A percentile compares a stretch with the other conserved stretches of the same genome.
These are phyloP conservation scores for Hypolimnas misippus DNA, from an alignment of 2,888 invertebrate genomes.

Conservation along the genomic window DNA sequence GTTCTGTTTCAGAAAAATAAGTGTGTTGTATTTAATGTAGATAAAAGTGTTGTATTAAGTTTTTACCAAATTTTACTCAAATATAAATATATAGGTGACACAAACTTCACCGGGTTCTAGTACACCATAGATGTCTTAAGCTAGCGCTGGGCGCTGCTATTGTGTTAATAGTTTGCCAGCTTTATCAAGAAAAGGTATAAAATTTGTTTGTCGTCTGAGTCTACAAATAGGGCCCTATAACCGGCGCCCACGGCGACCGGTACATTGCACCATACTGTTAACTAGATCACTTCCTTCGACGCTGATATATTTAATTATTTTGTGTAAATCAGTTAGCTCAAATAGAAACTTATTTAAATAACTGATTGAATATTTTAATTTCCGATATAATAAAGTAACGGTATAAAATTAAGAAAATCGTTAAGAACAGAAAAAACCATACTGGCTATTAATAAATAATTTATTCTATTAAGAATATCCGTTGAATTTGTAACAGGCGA, in stretches of 20 bases:
- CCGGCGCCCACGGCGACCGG: constrained; percentile 28
- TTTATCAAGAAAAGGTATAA: constrained; percentile 25
- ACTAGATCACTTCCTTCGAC: constrained; percentile 36
- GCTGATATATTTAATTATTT: constrained; percentile 30
- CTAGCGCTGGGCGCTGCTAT: background rate
- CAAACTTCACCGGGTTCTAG: no score
- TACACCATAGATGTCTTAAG: background rate
- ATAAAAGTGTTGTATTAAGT: no score
- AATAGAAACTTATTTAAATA: constrained; percentile 12
- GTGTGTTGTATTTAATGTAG: no score
- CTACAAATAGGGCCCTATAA: constrained; percentile 22
- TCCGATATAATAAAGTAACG: background rate
- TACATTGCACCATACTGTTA: constrained; percentile 28
- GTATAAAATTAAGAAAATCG: background rate
- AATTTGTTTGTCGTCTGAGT: constrained; percentile 22
- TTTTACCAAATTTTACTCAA: no score
- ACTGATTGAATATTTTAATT: background rate
- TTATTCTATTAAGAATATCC: background rate
- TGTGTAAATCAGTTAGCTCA: constrained; percentile 24
- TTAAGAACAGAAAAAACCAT: no score
- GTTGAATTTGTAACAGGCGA: background rate
- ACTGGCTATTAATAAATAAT: background rate
- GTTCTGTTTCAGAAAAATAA: no score
- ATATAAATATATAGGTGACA: no score
- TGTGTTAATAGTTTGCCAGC: background rate